Base-by-base conservation (phyloP, 2,113 vertebrate genomes). In the Poicephalus meyeri region DNA sequence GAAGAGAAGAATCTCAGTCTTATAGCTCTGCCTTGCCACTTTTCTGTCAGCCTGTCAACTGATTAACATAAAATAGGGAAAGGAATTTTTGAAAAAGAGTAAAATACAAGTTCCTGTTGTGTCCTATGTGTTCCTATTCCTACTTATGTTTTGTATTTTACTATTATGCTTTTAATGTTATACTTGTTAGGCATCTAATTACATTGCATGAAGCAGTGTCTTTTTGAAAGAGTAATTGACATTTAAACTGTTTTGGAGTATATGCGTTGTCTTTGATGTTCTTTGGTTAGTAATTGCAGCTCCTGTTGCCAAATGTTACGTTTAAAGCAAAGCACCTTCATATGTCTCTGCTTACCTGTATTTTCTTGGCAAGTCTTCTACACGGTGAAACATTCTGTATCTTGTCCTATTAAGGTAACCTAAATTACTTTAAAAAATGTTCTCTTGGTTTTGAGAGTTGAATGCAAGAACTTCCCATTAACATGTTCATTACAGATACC, bases 251-350 rank as follows among this genome's bases (percentile, higher is more conserved):
- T 74, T 76, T 31, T 35, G 14, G 55, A 78, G 55, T 73, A 8
- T 76, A 31, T 56, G 6, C 12, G 2, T 88, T 94, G 69, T 70
- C 86, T 95, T 92, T 90, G 76, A 83, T 80, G 58, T 92, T 29
- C 76, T 74, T 90, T 86, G 69, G 74, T 92, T 84, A 78, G 41
- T 91, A 95, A 84, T 71, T 90, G 73, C 66, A 80, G 72, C 69
- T 93, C 41, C 58, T 80, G 47, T 78, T 91, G 64, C 58, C 35
- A 78, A 89, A 91, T 47, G 33, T 73, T 94, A 26, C 15, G 42
- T 80, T 77, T 90, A 77, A 83, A 86, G 76, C 46, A 84, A 92
- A 91, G 17, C 55, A 47, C 26, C 80, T 95, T 50, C 14, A 10
- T 42, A n/a, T 63, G 52, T 86, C 29, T 60, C 46, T 80, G 31